Conservation (phyloP, 2,888 invertebrate species). For the Luffia ferchaultella region DNA sequence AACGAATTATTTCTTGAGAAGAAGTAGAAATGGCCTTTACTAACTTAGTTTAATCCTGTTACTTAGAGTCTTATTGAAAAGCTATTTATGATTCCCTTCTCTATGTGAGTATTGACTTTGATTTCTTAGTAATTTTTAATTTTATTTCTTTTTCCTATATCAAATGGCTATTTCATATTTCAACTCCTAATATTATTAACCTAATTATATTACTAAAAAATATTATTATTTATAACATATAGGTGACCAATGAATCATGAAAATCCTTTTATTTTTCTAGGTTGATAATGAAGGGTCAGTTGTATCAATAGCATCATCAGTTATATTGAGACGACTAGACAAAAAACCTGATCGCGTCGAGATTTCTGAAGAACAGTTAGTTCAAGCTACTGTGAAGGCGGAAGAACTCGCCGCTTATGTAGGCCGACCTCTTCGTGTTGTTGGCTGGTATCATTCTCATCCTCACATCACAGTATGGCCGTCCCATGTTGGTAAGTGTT, state of each 20-base stretch:
- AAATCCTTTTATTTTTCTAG: constrained; percentile 43
- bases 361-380: constrained; percentile 83
- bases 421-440: constrained; percentile 73
- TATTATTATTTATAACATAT: too few species aligned
- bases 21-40: too few species aligned
- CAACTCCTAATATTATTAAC: too few species aligned
- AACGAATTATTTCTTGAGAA: too few species aligned
- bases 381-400: constrained; percentile 72
- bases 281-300: constrained; percentile 64
- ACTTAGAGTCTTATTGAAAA: too few species aligned
- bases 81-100: too few species aligned
- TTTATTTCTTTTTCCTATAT: too few species aligned
- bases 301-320: constrained; percentile 77
- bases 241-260: neutral
- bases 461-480: constrained; percentile 91
- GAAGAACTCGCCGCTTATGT: constrained; percentile 71
- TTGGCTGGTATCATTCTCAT: constrained; percentile 92
- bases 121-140: too few species aligned
- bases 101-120: too few species aligned
- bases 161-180: too few species aligned
- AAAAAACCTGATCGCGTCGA: constrained; percentile 87
- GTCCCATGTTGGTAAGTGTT: constrained; percentile 78
- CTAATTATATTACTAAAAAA: too few species aligned
- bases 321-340: constrained; percentile 78
- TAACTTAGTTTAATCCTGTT: too few species aligned